Evolutionary conservation across 1,140 invertebrate species (phyloP), one percentile per base, ranked within the genome.

Genomic region (Drosophila pseudoananassae): DNA sequence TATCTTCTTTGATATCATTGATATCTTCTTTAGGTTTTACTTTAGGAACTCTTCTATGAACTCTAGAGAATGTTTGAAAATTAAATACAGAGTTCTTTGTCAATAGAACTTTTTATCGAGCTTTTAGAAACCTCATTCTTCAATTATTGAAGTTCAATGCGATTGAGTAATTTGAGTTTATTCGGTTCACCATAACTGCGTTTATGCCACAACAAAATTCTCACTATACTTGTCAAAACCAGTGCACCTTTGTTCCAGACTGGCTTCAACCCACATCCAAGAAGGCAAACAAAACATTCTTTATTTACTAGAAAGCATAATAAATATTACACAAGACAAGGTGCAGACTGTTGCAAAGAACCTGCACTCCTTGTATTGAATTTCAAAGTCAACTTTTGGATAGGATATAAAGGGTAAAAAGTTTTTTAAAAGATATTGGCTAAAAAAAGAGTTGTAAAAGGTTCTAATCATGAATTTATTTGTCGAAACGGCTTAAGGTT

Each of bases 261-360:
- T 33, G 8, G 65, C 63, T 23, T 53, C 51, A 56, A 27, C 47
- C 23, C 29, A 60, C 58, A 43, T 36, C 51, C 43, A 25, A 70
- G 53, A 31, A 27, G 54, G 31, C 49, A 63, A 54, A 79, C 54
- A 58, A 61, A 52, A 31, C 68, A 78, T 71, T 70, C 82, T 69
- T 58, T 76, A 87, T 87, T 87, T 88, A 76, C 60, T 78, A 76
- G 75, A 87, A 78, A 88, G 82, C 75, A 60, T 68, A 87, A 87
- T 87, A 87, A 87, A 88, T 87, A 88, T 88, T 87, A 64, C 66
- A 87, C 82, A 88, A 88, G 78, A 80, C 45, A 83, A 83, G 78
- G 83, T 88, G 81, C 68, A 53, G 65, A 33, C 25, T 66, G 38
- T 31, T 55, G 69, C 25, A 51, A 31, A 66, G 63, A 45, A 68